Evolutionary conservation across 2,797 vertebrate genomes (phyloP).

Genomic region (Danio aesculapii): DNA sequence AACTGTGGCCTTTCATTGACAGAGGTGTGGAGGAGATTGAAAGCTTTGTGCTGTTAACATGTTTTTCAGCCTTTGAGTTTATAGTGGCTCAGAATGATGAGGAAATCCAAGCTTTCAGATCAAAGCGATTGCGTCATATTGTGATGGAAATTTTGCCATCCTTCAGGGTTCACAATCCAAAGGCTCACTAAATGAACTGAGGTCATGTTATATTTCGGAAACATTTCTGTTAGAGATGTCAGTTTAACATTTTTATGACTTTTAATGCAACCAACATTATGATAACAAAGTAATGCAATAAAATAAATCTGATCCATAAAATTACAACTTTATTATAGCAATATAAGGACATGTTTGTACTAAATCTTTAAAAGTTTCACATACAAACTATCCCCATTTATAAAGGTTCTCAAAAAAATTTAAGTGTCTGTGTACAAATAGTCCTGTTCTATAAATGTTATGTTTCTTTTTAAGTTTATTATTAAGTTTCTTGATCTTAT

Average conservation of each 20-base stretch:
- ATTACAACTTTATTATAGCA: background rate
- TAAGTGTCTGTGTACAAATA: too few relatives aligned
- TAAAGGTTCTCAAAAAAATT: too few relatives aligned
- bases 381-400: too few relatives aligned
- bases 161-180: background rate
- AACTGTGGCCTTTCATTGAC: constrained; percentile 24
- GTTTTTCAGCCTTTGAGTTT: constrained; percentile 16
- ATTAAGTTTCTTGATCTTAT: too few relatives aligned
- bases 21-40: background rate
- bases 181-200: background rate
- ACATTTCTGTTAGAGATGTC: background rate
- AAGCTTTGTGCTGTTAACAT: constrained; percentile 20
- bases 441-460: too few relatives aligned
- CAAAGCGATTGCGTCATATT: background rate
- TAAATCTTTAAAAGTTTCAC: too few relatives aligned
- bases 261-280: background rate
- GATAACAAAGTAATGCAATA: background rate
- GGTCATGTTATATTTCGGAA: background rate
- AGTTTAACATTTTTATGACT: background rate
- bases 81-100: background rate
- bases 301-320: background rate
- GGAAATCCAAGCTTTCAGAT: constrained; percentile 23
- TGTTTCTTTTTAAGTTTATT: too few relatives aligned
- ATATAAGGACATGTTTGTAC: too few relatives aligned
- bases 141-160: constrained; percentile 3